Evolutionary conservation across 2,113 vertebrate genomes (phyloP).

Genomic region (Ophthalmolycus amberensis): DNA sequence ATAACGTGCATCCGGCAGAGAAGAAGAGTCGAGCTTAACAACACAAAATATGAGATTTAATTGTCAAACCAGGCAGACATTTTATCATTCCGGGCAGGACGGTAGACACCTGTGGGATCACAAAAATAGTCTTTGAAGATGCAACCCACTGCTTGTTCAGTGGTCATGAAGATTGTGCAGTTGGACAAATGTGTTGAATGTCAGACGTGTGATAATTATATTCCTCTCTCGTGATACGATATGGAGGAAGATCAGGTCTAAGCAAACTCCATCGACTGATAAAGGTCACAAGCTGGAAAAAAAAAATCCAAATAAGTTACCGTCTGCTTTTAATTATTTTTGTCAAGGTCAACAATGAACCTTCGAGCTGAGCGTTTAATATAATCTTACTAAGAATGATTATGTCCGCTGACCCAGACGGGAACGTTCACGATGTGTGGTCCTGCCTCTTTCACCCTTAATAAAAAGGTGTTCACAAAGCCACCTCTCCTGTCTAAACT

Average conservation of each 20-base stretch:
- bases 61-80: neutral
- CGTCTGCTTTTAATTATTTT: neutral
- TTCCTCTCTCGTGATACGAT: neutral
- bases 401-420: neutral
- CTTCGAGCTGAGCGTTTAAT: neutral
- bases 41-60: neutral
- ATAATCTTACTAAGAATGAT: constrained; percentile 13
- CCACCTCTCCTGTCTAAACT: constrained; percentile 41
- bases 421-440: neutral
- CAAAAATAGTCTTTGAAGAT: neutral
- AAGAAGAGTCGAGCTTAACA: neutral
- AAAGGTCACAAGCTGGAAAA: neutral
- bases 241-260: neutral
- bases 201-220: neutral
- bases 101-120: neutral
- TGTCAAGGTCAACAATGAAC: neutral
- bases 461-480: constrained; percentile 24
- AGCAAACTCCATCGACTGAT: neutral
- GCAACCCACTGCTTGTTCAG: neutral
- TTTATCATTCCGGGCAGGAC: neutral
- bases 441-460: neutral
- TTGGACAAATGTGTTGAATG: neutral
- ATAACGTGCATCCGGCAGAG: neutral
- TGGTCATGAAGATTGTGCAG: neutral
- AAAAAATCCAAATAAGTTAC: neutral